Percentiles rank a stretch among this genome's conserved stretches.
phyloP scores from a whole-genome alignment of 2,113 vertebrate genomes.

The Tringa solitaria region DNA sequence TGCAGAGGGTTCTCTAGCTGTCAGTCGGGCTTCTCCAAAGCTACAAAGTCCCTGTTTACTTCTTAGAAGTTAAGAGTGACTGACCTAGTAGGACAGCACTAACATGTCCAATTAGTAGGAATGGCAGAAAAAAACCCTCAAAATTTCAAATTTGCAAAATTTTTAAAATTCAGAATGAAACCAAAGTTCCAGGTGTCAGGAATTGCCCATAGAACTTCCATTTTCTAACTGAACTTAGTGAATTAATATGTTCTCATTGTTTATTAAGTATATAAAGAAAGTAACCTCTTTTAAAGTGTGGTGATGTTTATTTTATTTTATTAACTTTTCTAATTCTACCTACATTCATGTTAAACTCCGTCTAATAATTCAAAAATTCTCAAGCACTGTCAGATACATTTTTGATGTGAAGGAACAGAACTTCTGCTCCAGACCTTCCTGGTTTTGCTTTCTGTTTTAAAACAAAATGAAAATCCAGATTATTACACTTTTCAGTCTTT shows the following conservation, averaged over 20 bases:
- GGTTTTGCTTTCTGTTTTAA: background rate
- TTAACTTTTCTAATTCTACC: background rate
- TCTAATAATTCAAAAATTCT: background rate
- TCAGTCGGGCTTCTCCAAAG: background rate
- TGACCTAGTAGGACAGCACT: background rate
- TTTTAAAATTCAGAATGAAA: background rate
- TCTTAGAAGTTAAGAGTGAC: background rate
- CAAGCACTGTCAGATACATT: background rate
- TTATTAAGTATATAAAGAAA: background rate
- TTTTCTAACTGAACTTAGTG: background rate
- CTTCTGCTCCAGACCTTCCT: background rate
- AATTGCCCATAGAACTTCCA: rapidly evolving
- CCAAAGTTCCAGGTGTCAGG: background rate
- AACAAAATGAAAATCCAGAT: background rate
- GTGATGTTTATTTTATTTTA: background rate
- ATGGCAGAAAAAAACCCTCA: rapidly evolving
- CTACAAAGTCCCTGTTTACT: background rate
- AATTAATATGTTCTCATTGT: background rate
- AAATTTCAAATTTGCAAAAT: background rate
- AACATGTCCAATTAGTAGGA: background rate
- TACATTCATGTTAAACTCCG: background rate
- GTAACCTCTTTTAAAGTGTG: background rate
- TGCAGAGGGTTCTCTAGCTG: rapidly evolving
- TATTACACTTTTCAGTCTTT: background rate
- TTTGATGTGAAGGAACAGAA: background rate